Percentiles rank a stretch among this genome's conserved stretches.
Evolutionary conservation across 2,888 invertebrate species (phyloP).

Genomic region (Gryllus longicercus): DNA sequence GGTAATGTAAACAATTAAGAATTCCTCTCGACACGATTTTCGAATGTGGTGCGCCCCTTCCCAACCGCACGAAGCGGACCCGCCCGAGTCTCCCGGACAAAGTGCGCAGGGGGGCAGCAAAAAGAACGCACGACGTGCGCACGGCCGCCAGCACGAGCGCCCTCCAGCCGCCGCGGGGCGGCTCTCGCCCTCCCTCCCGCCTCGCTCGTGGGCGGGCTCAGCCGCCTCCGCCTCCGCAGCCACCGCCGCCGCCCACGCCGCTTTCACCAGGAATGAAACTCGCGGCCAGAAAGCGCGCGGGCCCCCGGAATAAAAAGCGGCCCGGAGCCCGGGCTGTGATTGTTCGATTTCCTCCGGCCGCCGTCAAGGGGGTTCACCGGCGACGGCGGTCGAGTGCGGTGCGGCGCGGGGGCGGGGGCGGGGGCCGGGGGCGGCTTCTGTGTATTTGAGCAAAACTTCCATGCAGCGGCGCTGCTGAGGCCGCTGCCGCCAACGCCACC

Average conservation of each 20-base stretch:
- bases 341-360: conserved; percentile 11
- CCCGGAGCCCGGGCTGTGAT: background rate
- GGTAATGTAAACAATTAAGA: too few species aligned
- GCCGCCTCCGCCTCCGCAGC: background rate
- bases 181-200: background rate
- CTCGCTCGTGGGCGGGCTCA: too few species aligned
- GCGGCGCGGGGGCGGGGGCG: background rate
- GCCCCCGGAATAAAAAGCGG: background rate
- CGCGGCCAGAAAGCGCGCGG: background rate
- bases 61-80: too few species aligned
- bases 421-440: background rate
- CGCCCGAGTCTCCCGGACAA: too few species aligned
- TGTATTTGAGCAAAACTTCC: conserved; percentile 10
- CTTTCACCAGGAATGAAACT: background rate
- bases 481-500: background rate
- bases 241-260: background rate
- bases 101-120: too few species aligned
- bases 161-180: too few species aligned
- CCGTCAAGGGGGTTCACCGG: background rate
- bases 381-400: background rate
- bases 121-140: too few species aligned
- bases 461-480: background rate
- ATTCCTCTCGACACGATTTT: too few species aligned
- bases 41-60: too few species aligned
- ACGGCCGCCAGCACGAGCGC: too few species aligned